Conservation (phyloP, 2,888 invertebrate genomes). For the Archips xylosteana region DNA sequence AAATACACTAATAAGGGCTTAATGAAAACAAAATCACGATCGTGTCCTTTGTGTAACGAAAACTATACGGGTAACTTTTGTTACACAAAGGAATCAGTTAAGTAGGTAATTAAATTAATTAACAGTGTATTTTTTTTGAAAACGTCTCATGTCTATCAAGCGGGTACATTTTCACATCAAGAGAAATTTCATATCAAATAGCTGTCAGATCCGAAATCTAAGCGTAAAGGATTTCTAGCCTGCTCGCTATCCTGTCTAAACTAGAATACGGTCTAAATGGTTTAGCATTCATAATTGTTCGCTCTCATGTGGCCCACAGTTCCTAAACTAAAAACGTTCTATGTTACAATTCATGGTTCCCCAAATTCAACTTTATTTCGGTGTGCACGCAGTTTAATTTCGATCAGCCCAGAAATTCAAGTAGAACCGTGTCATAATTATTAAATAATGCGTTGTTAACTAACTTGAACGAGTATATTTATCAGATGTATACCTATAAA, state of each 20-base stretch:
- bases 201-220: conserved; percentile 1
- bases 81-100: too few species aligned
- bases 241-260: not conserved
- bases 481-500: too few species aligned
- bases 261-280: not conserved
- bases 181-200: not conserved
- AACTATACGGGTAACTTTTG: too few species aligned
- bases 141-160: too few species aligned
- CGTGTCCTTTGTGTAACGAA: too few species aligned
- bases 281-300: conserved; percentile 21
- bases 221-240: not conserved
- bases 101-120: too few species aligned
- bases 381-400: not conserved
- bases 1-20: too few species aligned
- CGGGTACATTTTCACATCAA: not conserved
- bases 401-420: not conserved
- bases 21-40: too few species aligned
- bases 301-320: not conserved
- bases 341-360: not conserved
- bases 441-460: not conserved
- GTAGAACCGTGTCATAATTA: not conserved
- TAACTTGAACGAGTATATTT: not conserved
- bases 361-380: not conserved
- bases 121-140: too few species aligned
- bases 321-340: not conserved